These are phyloP conservation scores for Ivindomyrus marchei DNA, from an alignment of 2,113 vertebrate species.

Conservation along the genomic window DNA sequence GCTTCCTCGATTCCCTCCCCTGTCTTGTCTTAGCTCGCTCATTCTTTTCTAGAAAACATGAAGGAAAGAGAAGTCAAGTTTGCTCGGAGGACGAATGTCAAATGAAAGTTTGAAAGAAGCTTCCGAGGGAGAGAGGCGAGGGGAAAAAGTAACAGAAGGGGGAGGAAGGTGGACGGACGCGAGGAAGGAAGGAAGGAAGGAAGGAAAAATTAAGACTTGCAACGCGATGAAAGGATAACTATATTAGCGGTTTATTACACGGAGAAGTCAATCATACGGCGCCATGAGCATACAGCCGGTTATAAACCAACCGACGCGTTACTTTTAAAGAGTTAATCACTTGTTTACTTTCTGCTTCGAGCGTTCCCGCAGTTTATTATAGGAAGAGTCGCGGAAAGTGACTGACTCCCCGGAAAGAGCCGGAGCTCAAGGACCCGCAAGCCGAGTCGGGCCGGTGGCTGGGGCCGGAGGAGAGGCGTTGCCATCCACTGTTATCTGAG, in stretches of 20 bases:
- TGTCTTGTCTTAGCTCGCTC: slow-evolving; percentile 14
- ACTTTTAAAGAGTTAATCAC: slow-evolving; percentile 22
- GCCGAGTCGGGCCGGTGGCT: slow-evolving; percentile 34
- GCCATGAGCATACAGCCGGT: background rate
- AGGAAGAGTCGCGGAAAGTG: slow-evolving; percentile 14
- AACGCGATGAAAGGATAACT: slow-evolving; percentile 20
- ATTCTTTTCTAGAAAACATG: slow-evolving; percentile 37
- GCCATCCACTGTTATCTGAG: slow-evolving; percentile 51
- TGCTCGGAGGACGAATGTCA: slow-evolving; percentile 28
- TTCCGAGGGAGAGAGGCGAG: slow-evolving; percentile 15
- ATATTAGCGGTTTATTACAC: background rate
- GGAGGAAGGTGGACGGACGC: slow-evolving; percentile 31
- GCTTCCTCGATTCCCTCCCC: slow-evolving; percentile 31
- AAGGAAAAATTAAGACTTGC: slow-evolving; percentile 28
- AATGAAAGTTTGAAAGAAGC: slow-evolving; percentile 39
- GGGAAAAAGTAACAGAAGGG: slow-evolving; percentile 22
- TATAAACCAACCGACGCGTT: slow-evolving; percentile 8
- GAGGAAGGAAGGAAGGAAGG: slow-evolving; percentile 31
- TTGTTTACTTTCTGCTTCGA: background rate
- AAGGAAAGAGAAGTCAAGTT: slow-evolving; percentile 33
- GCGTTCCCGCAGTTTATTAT: background rate
- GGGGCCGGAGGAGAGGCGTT: slow-evolving; percentile 56
- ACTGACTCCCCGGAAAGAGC: slow-evolving; percentile 7
- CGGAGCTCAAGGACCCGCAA: slow-evolving; percentile 14
- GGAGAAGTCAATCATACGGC: background rate